These are phyloP conservation scores for Intellagama lesueurii DNA, from an alignment of 2,797 vertebrate genomes.

Conservation along the genomic window DNA sequence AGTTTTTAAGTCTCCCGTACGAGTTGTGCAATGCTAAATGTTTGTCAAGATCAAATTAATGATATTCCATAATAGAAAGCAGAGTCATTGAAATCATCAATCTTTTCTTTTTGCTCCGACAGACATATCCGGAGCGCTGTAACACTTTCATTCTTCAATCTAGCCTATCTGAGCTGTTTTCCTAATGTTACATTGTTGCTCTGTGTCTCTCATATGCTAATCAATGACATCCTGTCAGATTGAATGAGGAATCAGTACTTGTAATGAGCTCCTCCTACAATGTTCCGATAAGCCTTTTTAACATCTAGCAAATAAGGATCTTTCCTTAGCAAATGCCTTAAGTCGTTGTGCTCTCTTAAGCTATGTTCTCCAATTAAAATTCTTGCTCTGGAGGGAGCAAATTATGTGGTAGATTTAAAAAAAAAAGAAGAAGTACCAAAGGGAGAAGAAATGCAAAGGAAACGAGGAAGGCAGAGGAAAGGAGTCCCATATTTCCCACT, in stretches of 20 bases:
- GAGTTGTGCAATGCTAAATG: not conserved
- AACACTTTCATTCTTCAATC: not conserved
- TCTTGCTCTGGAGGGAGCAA: not conserved
- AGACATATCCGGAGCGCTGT: not conserved
- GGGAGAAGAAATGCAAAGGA: not conserved
- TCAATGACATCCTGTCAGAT: constrained; percentile 9
- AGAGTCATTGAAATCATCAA: not conserved
- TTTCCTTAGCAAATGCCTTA: not conserved
- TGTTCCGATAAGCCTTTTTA: not conserved
- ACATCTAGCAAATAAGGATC: not conserved
- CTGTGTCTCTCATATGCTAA: not conserved
- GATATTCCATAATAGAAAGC: not conserved
- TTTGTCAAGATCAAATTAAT: constrained; percentile 6
- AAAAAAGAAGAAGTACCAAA: not conserved
- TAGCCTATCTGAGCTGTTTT: not conserved
- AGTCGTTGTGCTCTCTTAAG: not conserved
- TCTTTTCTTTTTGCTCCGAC: not conserved
- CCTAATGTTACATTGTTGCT: constrained; percentile 19
- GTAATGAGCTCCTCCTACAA: not conserved
- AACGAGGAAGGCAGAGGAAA: not conserved
- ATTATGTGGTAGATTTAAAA: not conserved
- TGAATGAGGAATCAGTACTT: constrained; percentile 9
- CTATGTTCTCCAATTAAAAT: constrained; percentile 20
- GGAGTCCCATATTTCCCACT: not conserved
- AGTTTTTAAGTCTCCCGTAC: not conserved